Conservation (phyloP, 2,797 vertebrate genomes). For the Acestrorhynchus altus region DNA sequence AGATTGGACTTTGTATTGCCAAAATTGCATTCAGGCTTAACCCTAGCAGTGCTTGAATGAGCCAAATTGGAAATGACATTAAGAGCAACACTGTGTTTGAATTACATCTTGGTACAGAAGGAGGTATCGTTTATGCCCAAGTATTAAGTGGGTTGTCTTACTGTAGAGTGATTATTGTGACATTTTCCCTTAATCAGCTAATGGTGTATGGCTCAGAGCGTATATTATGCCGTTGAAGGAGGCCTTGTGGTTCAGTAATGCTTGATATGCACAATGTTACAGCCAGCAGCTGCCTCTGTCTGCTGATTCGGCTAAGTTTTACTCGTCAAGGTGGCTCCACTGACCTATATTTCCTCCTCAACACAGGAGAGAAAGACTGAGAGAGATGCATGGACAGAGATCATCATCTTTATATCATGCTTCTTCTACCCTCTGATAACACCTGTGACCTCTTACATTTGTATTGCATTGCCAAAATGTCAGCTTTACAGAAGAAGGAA, state of each 20-base stretch:
- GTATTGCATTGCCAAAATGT: too few relatives aligned
- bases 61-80: background rate
- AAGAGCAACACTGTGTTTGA: background rate
- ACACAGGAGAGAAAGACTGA: background rate
- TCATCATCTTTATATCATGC: background rate
- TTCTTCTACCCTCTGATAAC: conserved; percentile 6
- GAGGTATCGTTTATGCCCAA: background rate
- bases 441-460: background rate
- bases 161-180: conserved; percentile 6
- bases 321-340: conserved; percentile 52
- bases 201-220: conserved; percentile 6
- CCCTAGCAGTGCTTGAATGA: conserved; percentile 3
- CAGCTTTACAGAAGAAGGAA: too few relatives aligned
- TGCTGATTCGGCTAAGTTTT: conserved; percentile 51
- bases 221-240: conserved; percentile 39
- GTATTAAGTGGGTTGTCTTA: background rate
- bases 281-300: conserved; percentile 37
- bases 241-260: conserved; percentile 22
- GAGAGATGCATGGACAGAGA: conserved; percentile 13
- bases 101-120: background rate
- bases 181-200: conserved; percentile 12
- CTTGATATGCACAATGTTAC: conserved; percentile 46
- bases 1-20: conserved; percentile 24
- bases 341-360: conserved; percentile 68
- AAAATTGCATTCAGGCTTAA: conserved; percentile 41